Conservation (phyloP, 1,140 invertebrate species). For the Atopsyche davidsoni region DNA sequence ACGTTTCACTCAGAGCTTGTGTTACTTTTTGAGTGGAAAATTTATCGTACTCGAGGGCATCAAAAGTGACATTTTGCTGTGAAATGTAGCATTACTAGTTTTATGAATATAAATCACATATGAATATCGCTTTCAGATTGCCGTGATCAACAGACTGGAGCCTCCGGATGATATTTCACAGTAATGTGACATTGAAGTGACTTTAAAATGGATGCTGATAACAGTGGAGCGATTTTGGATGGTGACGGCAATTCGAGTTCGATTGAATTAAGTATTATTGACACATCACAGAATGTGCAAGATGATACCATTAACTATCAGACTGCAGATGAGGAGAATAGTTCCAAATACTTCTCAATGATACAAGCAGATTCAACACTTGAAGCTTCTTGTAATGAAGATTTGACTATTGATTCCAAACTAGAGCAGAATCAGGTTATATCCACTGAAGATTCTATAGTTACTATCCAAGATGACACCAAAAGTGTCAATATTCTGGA, state of each 20-base stretch:
- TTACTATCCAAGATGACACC: conserved; percentile 33
- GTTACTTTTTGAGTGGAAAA: too few relatives aligned
- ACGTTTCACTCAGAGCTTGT: too few relatives aligned
- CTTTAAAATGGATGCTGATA: conserved; percentile 11
- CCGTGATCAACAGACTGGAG: too few relatives aligned
- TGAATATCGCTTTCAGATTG: too few relatives aligned
- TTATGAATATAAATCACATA: too few relatives aligned
- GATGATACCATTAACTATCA: conserved; percentile 36
- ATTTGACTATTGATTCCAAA: conserved; percentile 26
- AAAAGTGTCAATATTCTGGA: conserved; percentile 36
- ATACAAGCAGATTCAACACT: conserved; percentile 42
- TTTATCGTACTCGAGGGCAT: too few relatives aligned
- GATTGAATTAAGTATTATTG: conserved; percentile 23
- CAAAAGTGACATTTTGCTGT: too few relatives aligned
- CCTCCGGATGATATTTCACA: too few relatives aligned
- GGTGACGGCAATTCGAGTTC: conserved; percentile 9
- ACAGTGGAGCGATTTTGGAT: not conserved
- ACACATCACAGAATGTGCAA: conserved; percentile 36
- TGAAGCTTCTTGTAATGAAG: conserved; percentile 12
- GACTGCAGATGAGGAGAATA: conserved; percentile 43
- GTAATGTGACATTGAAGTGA: conserved; percentile 9
- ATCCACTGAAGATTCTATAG: not conserved
- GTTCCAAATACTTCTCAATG: conserved; percentile 44
- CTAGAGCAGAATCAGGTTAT: too few relatives aligned
- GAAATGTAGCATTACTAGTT: too few relatives aligned